Evolutionary conservation across 2,888 invertebrate genomes (phyloP), one percentile per base, ranked within the genome.

Genomic region (Perdita meconis): DNA sequence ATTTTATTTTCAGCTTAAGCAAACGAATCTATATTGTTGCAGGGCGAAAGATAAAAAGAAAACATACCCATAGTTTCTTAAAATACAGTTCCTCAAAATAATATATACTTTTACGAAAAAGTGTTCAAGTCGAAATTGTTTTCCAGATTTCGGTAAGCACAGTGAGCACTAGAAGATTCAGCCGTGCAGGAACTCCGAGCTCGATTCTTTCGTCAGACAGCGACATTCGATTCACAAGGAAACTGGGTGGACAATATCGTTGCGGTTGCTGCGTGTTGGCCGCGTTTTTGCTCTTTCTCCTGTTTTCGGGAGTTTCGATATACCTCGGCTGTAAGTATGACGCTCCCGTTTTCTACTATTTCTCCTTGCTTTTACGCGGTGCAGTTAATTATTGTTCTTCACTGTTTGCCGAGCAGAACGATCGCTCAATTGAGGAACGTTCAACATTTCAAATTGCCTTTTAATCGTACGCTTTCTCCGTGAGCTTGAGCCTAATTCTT

Each of bases 231-330:
- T 97, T 97, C 93, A 97, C 97, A 16, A 94, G 97, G 65, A 97
- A 97, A 93, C 94, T 97, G 84, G 96, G 96, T 82, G 95, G 97
- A 67, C 96, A 97, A 84, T 96, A 97, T 92, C 95, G 96, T 89
- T 97, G 97, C 87, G 97, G 97, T 88, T 97, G 97, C 92, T 97
- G 96, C 87, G 96, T 97, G 71, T 94, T 97, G 74, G 96, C 97
- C 38, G 96, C 96, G 19, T 95, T 97, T 89, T 94, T 98, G 61
- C 94, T 97, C 78, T 95, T 97, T 80, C 94, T 97, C 36, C 94
- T 98, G 51, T 94, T 96, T 77, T 95, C 95, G 70, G 95, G 94
- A 3, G 94, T 94, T 56, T 94, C 95, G 70, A 94, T 95, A 79
- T 95, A 95, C 88, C 93, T 95, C 79, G 95, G 94, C 90, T 95